Conservation (phyloP, 2,113 vertebrate species). For the Entomyzon cyanotis region DNA sequence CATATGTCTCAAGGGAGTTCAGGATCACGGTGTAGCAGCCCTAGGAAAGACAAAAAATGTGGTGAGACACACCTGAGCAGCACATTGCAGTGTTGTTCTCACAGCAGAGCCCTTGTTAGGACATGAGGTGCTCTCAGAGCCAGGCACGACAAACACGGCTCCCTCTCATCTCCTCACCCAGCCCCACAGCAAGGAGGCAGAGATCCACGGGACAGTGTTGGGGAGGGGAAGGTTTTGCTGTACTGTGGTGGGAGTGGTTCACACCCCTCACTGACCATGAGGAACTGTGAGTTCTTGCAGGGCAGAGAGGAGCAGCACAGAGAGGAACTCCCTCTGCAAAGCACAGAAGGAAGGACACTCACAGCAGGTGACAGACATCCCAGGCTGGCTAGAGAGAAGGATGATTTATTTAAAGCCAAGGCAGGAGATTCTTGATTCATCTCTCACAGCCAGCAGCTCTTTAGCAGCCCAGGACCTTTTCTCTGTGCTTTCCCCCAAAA, state of each 20-base stretch:
- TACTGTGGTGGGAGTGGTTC: neutral
- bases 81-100: rapidly evolving
- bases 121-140: no score
- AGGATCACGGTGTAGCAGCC: slow-evolving; percentile 91
- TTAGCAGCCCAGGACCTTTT: neutral
- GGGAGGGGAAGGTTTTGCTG: neutral
- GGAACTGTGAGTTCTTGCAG: neutral
- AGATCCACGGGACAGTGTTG: neutral
- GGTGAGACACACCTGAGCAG: neutral
- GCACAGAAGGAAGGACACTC: neutral
- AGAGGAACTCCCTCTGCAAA: neutral
- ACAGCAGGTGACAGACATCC: neutral
- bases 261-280: neutral
- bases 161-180: neutral
- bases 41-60: slow-evolving; percentile 47
- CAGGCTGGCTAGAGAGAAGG: neutral
- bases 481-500: neutral
- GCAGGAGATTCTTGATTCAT: neutral
- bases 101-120: neutral
- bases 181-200: neutral
- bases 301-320: neutral
- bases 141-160: neutral
- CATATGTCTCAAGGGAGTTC: slow-evolving; percentile 88
- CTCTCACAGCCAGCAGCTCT: neutral
- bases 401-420: neutral